Evolutionary conservation across 2,888 invertebrate genomes (phyloP).

Genomic region (Hybos culiciformis): DNA sequence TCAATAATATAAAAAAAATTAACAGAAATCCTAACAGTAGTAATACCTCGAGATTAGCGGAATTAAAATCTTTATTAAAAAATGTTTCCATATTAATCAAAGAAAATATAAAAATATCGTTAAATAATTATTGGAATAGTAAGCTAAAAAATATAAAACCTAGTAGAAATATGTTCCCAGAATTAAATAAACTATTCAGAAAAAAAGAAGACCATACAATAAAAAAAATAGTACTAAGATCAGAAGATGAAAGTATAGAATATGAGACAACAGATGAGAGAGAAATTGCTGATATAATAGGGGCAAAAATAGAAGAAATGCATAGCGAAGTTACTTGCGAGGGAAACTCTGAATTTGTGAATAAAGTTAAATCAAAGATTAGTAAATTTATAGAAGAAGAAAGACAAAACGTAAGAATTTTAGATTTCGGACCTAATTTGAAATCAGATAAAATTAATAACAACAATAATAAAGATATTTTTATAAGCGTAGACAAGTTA

Average conservation of each 20-base stretch:
- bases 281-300: neutral
- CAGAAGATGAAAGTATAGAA: neutral
- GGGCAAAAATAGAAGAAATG: neutral
- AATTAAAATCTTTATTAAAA: slow-evolving; percentile 1
- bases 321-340: neutral
- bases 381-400: neutral
- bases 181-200: slow-evolving; percentile 2
- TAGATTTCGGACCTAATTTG: neutral
- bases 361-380: neutral
- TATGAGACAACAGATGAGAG: neutral
- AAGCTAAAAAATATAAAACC: neutral
- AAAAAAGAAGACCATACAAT: neutral
- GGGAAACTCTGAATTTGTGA: neutral
- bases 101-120: neutral
- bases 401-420: neutral
- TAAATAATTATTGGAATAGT: neutral
- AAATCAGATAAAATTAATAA: neutral
- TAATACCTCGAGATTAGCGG: neutral
- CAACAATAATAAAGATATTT: neutral
- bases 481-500: neutral
- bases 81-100: neutral
- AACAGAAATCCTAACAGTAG: neutral
- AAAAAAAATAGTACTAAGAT: neutral
- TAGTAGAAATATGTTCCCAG: neutral
- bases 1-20: neutral